Evolutionary conservation across 2,113 vertebrate species (phyloP).

Genomic region (Limnothrissa miodon): DNA sequence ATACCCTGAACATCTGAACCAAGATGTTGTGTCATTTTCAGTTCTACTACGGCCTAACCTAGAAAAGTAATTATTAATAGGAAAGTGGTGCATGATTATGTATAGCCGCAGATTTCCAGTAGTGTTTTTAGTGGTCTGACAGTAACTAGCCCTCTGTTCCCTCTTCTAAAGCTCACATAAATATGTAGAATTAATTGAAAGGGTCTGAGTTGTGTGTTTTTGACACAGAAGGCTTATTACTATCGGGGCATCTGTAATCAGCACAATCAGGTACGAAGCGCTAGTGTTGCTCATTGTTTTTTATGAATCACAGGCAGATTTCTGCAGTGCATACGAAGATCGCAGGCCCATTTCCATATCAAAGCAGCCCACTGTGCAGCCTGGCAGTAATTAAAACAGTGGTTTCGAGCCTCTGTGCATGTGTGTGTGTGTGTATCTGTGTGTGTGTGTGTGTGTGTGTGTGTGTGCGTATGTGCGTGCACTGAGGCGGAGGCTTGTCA

Average conservation of each 20-base stretch:
- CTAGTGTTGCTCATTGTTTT: slow-evolving; percentile 87
- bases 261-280: slow-evolving; percentile 85
- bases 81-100: slow-evolving; percentile 19
- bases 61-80: slow-evolving; percentile 15
- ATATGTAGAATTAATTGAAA: slow-evolving; percentile 71
- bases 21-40: not conserved
- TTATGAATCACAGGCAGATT: slow-evolving; percentile 98
- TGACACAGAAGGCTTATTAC: slow-evolving; percentile 52
- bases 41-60: not conserved
- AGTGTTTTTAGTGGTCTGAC: not conserved
- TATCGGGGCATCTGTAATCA: slow-evolving; percentile 79
- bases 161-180: slow-evolving; percentile 53
- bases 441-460: not conserved
- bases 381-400: slow-evolving; percentile 98
- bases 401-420: slow-evolving; percentile 76
- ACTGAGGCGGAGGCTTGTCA: slow-evolving; percentile 78
- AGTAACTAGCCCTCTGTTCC: slow-evolving; percentile 24
- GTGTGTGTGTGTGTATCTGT: not conserved
- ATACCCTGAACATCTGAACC: not conserved
- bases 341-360: slow-evolving; percentile 94
- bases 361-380: slow-evolving; percentile 89
- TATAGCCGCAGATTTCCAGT: not conserved
- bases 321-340: slow-evolving; percentile 88
- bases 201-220: slow-evolving; percentile 52
- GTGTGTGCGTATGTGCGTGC: slow-evolving; percentile 32